Evolutionary conservation across 2,888 invertebrate genomes (phyloP).

Genomic region (Biston stratarius): DNA sequence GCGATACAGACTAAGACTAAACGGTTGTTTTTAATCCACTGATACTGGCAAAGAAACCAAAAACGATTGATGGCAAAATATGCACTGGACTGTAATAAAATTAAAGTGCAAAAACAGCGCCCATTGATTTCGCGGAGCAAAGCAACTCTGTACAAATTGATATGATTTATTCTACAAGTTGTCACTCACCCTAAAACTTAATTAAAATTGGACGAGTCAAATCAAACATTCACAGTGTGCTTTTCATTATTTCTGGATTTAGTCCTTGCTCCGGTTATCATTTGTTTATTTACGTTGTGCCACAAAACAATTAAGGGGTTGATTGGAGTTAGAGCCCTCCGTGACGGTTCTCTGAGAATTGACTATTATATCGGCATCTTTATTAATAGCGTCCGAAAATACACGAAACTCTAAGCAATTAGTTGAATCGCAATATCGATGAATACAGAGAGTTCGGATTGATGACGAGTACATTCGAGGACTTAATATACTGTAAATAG

Average conservation of each 20-base stretch:
- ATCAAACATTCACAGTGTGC: conserved; percentile 9
- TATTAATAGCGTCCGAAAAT: conserved; percentile 13
- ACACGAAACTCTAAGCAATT: neutral
- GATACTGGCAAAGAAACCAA: too few relatives aligned
- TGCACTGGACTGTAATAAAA: too few relatives aligned
- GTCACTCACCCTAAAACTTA: conserved; percentile 7
- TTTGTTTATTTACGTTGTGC: conserved; percentile 38
- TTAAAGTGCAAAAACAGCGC: neutral
- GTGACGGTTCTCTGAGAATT: conserved; percentile 1
- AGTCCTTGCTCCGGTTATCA: conserved; percentile 24
- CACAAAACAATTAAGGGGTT: conserved; percentile 42
- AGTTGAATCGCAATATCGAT: too few relatives aligned
- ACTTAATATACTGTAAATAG: neutral
- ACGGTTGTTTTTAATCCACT: too few relatives aligned
- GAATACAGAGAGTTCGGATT: too few relatives aligned
- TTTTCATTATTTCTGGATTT: conserved; percentile 38
- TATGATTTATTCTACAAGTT: conserved; percentile 8
- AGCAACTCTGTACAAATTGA: neutral
- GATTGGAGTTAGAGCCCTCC: conserved; percentile 39
- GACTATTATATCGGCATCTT: conserved; percentile 9
- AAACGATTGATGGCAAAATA: too few relatives aligned
- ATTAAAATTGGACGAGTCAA: conserved; percentile 13
- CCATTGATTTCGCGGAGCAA: neutral
- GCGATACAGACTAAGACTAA: too few relatives aligned
- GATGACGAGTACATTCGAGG: too few relatives aligned